Conservation (phyloP, 2,888 invertebrate species). For the Dendrolimus houi region DNA sequence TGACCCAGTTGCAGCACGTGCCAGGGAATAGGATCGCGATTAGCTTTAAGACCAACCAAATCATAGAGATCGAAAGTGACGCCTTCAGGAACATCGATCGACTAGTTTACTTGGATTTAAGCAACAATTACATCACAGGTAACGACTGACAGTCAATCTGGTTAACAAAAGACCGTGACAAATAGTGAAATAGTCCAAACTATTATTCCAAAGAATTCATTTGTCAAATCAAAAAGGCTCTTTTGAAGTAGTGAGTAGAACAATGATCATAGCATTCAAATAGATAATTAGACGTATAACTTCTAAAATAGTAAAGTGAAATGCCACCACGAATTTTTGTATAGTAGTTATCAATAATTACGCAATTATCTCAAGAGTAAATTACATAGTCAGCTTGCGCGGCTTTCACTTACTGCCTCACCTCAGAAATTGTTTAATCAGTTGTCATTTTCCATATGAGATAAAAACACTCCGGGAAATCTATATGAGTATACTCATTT, state of each 20-base stretch:
- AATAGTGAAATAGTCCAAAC: background rate
- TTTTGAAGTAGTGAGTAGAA: too few relatives aligned
- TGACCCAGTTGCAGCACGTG: slow-evolving; percentile 58
- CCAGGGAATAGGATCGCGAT: slow-evolving; percentile 63
- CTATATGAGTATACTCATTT: background rate
- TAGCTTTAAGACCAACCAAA: slow-evolving; percentile 68
- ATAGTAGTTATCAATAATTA: slow-evolving; percentile 6
- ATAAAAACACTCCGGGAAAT: background rate
- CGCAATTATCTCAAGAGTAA: slow-evolving; percentile 6
- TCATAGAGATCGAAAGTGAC: slow-evolving; percentile 65
- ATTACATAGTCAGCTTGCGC: background rate
- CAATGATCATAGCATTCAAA: too few relatives aligned
- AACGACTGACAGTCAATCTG: slow-evolving; percentile 7
- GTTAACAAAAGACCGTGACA: slow-evolving; percentile 7
- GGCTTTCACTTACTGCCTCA: slow-evolving; percentile 6
- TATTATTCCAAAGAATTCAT: too few relatives aligned
- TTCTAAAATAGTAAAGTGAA: background rate
- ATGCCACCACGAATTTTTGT: background rate
- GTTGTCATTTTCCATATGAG: slow-evolving; percentile 2
- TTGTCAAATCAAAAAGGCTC: too few relatives aligned
- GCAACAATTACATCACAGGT: slow-evolving; percentile 75
- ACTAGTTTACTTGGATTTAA: slow-evolving; percentile 73
- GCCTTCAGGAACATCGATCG: slow-evolving; percentile 67
- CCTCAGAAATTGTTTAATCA: slow-evolving; percentile 1
- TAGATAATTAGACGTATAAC: too few relatives aligned